Evolutionary conservation across 2,888 invertebrate species (phyloP), one percentile per base, ranked within the genome.

Genomic region (Apocheima hispidaria): DNA sequence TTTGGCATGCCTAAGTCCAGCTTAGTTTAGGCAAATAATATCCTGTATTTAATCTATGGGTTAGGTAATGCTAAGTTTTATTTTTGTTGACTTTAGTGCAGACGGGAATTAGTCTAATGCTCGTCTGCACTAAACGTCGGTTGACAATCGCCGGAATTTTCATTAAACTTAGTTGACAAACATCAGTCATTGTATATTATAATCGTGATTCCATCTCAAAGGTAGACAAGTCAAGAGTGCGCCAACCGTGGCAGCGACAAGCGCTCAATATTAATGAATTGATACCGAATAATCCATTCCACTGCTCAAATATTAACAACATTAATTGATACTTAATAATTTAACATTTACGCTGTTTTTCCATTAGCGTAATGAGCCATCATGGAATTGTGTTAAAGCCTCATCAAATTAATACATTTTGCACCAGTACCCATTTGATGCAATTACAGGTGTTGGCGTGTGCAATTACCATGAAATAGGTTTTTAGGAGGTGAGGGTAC

Each of bases 291-390:
- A 40, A 66, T 59, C 41, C 26, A 38, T 51, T 35, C 23, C 53
- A 60, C 57, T 46, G 52, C 52, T 63, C 54, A 58, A 66, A 60
- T 60, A 64, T 68, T 68, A 58, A 58, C 46, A 51, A 49, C 56
- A 58, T 36, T 63, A 64, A 66, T 62, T 60, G 57, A 51, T 54
- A 54, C 63, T 60, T 60, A 63, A 53, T 53, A 58, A 55, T 60
- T 65, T 52, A 58, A 60, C 49, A 63, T 60, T 49, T 65, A 67
- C 65, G 49, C 43, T 63, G 65, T 60, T 65, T 63, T 59, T 59
- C 63, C 60, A 68, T 68, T 65, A 68, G 49, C 55, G 41, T 43
- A 60, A 59, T 59, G 46, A 26, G 53, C 49, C 36, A 28, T 55
- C 38, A 33, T 46, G 36, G 35, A 58, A 57, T 52, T 57, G 52